These are phyloP conservation scores for Monomorium pharaonis DNA, from an alignment of 1,140 invertebrate genomes.

Conservation along the genomic window DNA sequence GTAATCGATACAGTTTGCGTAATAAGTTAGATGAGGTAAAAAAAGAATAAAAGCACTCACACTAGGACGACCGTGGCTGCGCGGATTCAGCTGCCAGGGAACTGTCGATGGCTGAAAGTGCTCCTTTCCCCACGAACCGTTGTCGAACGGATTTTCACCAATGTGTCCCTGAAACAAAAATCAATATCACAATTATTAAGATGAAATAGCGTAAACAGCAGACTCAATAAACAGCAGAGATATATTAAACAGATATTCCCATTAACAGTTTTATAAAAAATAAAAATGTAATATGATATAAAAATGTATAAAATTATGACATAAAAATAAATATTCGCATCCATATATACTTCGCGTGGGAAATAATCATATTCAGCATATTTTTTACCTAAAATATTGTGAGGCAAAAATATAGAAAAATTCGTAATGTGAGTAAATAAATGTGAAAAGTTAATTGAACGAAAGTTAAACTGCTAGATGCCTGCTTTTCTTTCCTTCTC, in stretches of 20 bases:
- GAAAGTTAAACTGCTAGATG: neutral
- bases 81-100: slow-evolving; percentile 84
- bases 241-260: neutral
- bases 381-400: neutral
- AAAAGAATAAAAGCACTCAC: slow-evolving; percentile 75
- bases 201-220: neutral
- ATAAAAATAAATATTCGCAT: neutral
- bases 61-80: slow-evolving; percentile 81
- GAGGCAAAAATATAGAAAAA: neutral
- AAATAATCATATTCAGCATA: neutral
- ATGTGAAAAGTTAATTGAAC: neutral
- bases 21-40: neutral
- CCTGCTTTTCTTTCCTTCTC: neutral
- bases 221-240: neutral
- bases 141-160: slow-evolving; percentile 84
- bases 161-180: slow-evolving; percentile 82
- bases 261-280: too few relatives aligned
- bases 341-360: neutral
- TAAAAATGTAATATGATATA: too few relatives aligned
- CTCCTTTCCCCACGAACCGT: slow-evolving; percentile 84
- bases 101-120: slow-evolving; percentile 83
- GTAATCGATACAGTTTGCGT: neutral
- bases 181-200: neutral
- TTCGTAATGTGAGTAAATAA: neutral
- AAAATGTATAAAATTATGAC: neutral